Base-by-base conservation (phyloP, 2,113 vertebrate genomes). In the Camelus dromedarius region DNA sequence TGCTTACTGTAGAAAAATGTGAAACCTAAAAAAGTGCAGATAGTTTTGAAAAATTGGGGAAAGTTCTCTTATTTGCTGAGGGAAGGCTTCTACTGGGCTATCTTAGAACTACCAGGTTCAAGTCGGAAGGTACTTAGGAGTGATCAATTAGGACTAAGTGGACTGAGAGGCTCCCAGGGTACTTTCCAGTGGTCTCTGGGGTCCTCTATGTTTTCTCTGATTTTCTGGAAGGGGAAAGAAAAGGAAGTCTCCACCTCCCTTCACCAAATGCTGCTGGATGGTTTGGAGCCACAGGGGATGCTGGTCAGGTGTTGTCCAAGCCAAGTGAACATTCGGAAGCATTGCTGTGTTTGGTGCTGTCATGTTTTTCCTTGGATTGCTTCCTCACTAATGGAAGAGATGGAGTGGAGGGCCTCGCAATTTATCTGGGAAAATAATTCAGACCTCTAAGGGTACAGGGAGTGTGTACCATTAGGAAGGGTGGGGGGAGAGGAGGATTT, bases 361-460 rank as follows among this genome's bases (percentile, higher is more conserved):
- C 58, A 62, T 64, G 66, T 85, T 85, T 54, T 72, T 6, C 66
- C 67, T 85, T 89, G 67, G 60, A 67, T 86, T 93, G 26, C 52
- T 72, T 93, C 48, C 69, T 88, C 24, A 48, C 56, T 83, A 60
- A 58, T 62, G 42, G 79, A 83, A 87, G 56, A 62, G 35, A 72
- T 16, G 58, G 62, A 48, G 56, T 77, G 52, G 30, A 62, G 72
- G 48, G 54, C 42, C n/a, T 70, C 32, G 24, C 32, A 32, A 58
- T 87, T 91, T 91, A 67, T 85, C 96, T 87, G 82, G 87, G 82
- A 90, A 94, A 94, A 75, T 67, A 93, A 88, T 72, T 84, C 93
- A 42, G 67, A 87, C 26, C 67, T 83, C n/a, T 91, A 91, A 79
- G 24, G 56, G 62, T 89, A 48, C 24, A 86, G 62, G 87, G 82